Evolutionary conservation across 2,888 invertebrate species (phyloP).

Genomic region (Dermolepida albohirtum): DNA sequence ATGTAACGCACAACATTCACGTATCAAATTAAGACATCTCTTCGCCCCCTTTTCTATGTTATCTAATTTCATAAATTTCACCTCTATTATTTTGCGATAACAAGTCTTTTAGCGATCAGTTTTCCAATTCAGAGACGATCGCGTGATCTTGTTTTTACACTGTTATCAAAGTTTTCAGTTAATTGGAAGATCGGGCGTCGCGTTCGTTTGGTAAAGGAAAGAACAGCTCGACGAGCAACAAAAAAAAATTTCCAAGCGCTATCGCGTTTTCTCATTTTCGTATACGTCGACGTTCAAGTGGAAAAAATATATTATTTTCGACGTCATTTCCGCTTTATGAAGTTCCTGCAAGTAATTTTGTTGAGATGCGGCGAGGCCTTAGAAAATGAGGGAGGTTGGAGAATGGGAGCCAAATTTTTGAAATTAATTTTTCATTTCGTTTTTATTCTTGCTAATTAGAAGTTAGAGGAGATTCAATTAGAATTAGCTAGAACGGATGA

Average conservation of each 20-base stretch:
- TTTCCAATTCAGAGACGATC: slow-evolving; percentile 1
- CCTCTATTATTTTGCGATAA: slow-evolving; percentile 21
- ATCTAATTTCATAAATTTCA: slow-evolving; percentile 29
- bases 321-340: slow-evolving; percentile 26
- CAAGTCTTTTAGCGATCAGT: slow-evolving; percentile 13
- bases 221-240: not conserved
- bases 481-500: too few relatives aligned
- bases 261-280: slow-evolving; percentile 14
- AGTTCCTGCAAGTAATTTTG: slow-evolving; percentile 10
- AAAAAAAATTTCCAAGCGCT: not conserved
- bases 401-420: not conserved
- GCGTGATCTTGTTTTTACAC: slow-evolving; percentile 18
- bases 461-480: too few relatives aligned
- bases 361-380: not conserved
- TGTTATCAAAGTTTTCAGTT: slow-evolving; percentile 30
- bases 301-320: slow-evolving; percentile 25
- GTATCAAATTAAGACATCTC: slow-evolving; percentile 15
- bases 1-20: not conserved
- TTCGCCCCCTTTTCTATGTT: not conserved
- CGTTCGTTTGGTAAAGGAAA: not conserved
- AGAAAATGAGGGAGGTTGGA: not conserved
- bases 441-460: too few relatives aligned
- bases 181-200: slow-evolving; percentile 11
- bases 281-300: slow-evolving; percentile 3
- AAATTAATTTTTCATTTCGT: slow-evolving; percentile 8